Evolutionary conservation across 1,140 invertebrate genomes (phyloP), one percentile per base, ranked within the genome.

Genomic region (Heliothis subflexa): DNA sequence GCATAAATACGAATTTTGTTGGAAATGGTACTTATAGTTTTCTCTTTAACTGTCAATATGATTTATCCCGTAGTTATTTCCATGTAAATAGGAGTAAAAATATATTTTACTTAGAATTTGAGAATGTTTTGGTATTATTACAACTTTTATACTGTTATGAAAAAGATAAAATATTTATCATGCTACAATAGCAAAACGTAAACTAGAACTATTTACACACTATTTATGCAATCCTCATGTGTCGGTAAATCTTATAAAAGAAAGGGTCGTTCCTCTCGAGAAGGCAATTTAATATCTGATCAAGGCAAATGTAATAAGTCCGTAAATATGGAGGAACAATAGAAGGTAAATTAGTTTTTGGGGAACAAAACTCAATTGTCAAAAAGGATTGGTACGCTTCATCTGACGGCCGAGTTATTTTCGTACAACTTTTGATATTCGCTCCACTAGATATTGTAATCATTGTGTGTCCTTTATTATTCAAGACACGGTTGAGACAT

Each of bases 281-380:
- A 72, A 83, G 83, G 86, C 87, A 89, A 91, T 93, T 89, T 90
- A 86, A 86, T 93, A 90, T 91, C 90, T 88, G 86, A 89, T 89
- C 87, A 90, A 88, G 85, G 85, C 86, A 91, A 89, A 91, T 87
- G 88, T 84, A 91, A 93, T 93, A 91, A 91, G 87, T 88, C 79
- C 77, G 87, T 86, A 91, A 93, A 93, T 89, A 91, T 90, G 88
- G 82, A 87, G 85, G 89, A 91, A 93, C 88, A 91, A 91, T 90
- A 85, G 85, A 86, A 87, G 84, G 85, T 89, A 91, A 93, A 91
- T 91, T 91, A 91, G 88, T 91, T 91, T 90, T 84, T 84, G 87
- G 86, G 86, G 84, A 84, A 85, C 78, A 78, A 88, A 89, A 91
- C 84, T 88, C 89, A 81, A 91, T 91, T 91, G 87, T 87, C 86